Base-by-base conservation (phyloP, 2,797 vertebrate species). In the Neoniphon sammara region DNA sequence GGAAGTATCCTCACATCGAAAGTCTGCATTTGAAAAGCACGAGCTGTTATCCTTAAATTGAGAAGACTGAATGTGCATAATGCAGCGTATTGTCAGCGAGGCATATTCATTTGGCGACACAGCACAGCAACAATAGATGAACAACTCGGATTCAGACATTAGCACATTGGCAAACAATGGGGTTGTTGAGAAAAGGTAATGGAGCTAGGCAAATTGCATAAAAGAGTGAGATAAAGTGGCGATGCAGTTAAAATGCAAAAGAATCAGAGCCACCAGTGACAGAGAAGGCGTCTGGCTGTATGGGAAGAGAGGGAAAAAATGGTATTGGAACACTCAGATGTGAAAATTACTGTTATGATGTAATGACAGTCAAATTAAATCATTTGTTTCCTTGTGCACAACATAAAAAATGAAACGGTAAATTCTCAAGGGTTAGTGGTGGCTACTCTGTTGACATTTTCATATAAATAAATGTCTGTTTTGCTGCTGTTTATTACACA, bases 61-160 rank as follows among this genome's bases (percentile, higher is more conserved):
- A 91, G 89, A 88, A 88, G 81, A 84, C 81, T 69, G 85, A 89
- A 89, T 83, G 83, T 85, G 85, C 92, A 92, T 90, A 93, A 91
- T 90, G 81, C 44, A 30, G 42, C 30, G 77, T 63, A 88, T 91
- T 94, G 92, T 92, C 77, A 82, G 83, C 0, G 73, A 84, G 77
- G 80, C 82, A 69, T 80, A 80, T 84, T 92, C 91, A 91, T 92
- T 92, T 88, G 89, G 75, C 68, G 62, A 88, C 86, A 81, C 72
- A 25, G 84, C 82, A 18, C 67, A 2, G 81, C 77, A 68, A 93
- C 91, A 93, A 93, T 90, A 79, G 91, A 82, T 31, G 76, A 89
- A 88, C 88, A 89, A 92, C 85, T 91, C 72, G n/a, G 88, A 91
- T 90, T 91, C 90, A 90, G 81, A 92, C 90, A 88, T 93, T 92